Evolutionary conservation across 2,888 invertebrate species (phyloP).

Genomic region (Lepidocyrtoides sp.): DNA sequence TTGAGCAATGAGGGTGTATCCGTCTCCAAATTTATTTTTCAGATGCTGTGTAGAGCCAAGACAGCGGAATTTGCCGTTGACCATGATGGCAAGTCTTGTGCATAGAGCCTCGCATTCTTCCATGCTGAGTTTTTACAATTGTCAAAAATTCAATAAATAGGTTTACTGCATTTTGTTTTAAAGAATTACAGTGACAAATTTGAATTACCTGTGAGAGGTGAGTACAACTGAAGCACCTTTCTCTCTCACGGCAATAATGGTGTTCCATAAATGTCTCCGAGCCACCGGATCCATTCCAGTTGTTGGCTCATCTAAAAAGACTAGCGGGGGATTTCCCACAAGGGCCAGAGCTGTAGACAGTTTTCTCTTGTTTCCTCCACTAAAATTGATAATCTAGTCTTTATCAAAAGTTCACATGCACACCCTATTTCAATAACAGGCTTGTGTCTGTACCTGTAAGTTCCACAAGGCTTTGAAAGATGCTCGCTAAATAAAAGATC

Average conservation of each 20-base stretch:
- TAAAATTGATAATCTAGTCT: slow-evolving; percentile 85
- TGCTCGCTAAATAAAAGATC: slow-evolving; percentile 89
- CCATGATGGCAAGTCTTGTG: slow-evolving; percentile 93
- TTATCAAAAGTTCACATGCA: no score
- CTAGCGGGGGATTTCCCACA: slow-evolving; percentile 90
- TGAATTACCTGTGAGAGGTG: slow-evolving; percentile 92
- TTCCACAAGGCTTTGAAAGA: slow-evolving; percentile 88
- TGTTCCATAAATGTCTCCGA: slow-evolving; percentile 93
- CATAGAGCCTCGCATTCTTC: slow-evolving; percentile 95
- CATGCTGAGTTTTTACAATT: no score
- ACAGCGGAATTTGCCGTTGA: slow-evolving; percentile 92
- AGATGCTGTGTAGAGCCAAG: slow-evolving; percentile 92
- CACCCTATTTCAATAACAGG: no score
- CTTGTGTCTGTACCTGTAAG: slow-evolving; percentile 87
- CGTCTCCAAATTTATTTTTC: slow-evolving; percentile 92
- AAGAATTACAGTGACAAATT: background rate
- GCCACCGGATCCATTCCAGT: slow-evolving; percentile 92
- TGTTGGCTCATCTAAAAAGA: slow-evolving; percentile 91
- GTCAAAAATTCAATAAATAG: no score
- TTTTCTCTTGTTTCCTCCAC: slow-evolving; percentile 92
- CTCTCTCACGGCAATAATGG: slow-evolving; percentile 90
- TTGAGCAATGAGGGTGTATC: slow-evolving; percentile 88
- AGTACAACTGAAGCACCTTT: slow-evolving; percentile 92
- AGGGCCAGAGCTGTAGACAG: slow-evolving; percentile 91
- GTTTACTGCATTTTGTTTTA: background rate